Conservation (phyloP, 2,797 vertebrate species). For the Serranus cabrilla region DNA sequence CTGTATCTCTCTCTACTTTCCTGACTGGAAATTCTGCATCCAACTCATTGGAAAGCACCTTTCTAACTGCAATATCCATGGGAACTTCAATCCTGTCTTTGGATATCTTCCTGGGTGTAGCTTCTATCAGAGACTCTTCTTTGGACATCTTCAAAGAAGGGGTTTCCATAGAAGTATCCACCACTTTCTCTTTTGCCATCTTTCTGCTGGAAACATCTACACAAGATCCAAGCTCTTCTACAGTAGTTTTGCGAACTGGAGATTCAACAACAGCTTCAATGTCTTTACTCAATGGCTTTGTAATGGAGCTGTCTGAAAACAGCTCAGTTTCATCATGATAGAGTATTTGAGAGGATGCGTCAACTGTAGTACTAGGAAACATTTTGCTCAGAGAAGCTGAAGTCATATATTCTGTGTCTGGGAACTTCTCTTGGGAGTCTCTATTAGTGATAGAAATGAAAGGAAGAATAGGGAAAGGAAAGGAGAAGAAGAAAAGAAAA, state of each 20-base stretch:
- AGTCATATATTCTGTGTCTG: constrained; percentile 91
- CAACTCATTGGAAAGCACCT: constrained; percentile 57
- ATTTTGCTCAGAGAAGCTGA: constrained; percentile 87
- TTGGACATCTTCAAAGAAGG: constrained; percentile 50
- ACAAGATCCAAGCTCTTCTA: constrained; percentile 84
- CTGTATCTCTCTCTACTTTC: constrained; percentile 67
- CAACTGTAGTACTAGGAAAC: constrained; percentile 81
- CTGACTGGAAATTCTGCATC: constrained; percentile 58
- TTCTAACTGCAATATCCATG: constrained; percentile 64
- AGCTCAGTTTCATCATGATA: constrained; percentile 73
- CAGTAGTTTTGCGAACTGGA: constrained; percentile 86
- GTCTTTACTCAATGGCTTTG: constrained; percentile 72
- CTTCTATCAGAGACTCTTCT: constrained; percentile 61
- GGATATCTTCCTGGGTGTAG: constrained; percentile 59
- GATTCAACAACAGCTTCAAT: constrained; percentile 70
- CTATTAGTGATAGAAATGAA: constrained; percentile 77
- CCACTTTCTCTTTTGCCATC: constrained; percentile 62
- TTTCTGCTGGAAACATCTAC: constrained; percentile 58
- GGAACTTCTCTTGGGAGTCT: constrained; percentile 90
- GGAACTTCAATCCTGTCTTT: constrained; percentile 67
- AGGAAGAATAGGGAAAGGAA: background rate
- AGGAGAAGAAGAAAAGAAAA: background rate
- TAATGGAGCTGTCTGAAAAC: constrained; percentile 59
- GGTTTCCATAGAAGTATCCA: constrained; percentile 59
- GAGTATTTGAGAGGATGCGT: constrained; percentile 70